These are phyloP conservation scores for Limnephilus auricula DNA, from an alignment of 2,888 invertebrate genomes.

Conservation along the genomic window DNA sequence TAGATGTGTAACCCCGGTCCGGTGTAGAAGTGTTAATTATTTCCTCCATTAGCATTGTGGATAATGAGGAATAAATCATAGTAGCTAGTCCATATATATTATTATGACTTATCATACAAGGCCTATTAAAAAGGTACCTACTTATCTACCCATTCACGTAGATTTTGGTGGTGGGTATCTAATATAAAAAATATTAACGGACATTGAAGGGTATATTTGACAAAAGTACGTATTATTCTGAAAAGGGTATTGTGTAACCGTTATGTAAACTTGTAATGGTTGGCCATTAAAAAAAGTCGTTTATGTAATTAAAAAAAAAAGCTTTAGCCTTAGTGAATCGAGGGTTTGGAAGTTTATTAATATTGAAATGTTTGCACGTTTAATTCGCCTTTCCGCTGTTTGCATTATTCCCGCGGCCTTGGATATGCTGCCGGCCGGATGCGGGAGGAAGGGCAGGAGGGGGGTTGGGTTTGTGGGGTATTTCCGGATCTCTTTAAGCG, in stretches of 20 bases:
- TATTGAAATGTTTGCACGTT: conserved; percentile 50
- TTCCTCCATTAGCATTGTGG: no score
- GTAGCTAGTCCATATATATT: no score
- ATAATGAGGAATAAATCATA: no score
- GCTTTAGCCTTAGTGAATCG: neutral
- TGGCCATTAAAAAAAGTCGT: neutral
- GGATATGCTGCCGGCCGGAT: neutral
- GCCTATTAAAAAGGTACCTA: no score
- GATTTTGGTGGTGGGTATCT: no score
- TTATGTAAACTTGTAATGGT: neutral
- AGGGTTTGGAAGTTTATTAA: neutral
- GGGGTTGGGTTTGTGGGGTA: neutral
- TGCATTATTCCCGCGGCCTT: conserved; percentile 20
- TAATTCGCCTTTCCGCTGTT: conserved; percentile 51
- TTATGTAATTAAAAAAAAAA: neutral
- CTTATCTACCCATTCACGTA: no score
- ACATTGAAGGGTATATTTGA: no score
- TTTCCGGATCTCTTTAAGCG: neutral
- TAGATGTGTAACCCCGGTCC: no score
- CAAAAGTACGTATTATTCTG: neutral
- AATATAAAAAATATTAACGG: no score
- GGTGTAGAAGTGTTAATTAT: no score
- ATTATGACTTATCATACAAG: no score
- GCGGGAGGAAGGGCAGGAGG: neutral
- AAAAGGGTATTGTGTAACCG: neutral